Base-by-base conservation (phyloP, 2,113 vertebrate genomes). In the Abramis brama region DNA sequence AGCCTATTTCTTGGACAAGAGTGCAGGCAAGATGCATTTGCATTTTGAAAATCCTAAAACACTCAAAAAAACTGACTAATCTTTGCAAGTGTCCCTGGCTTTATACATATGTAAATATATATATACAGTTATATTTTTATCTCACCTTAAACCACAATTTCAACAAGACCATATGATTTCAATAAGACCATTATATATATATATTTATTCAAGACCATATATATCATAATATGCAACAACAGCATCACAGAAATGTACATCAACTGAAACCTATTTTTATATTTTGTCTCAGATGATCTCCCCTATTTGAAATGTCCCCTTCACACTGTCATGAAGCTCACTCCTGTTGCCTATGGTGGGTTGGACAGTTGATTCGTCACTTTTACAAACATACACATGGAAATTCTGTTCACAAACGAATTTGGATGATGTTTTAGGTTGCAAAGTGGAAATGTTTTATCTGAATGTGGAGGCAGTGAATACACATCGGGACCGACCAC, bases 1-100 rank as follows among this genome's bases (percentile, higher is more conserved):
- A 71, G 97, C 98, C 88, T 99, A 98, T 94, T 99, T 99, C 91
- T 93, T 99, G 87, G 97, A 99, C 92, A 99, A 99, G 92, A 95
- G 94, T 5, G 98, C 97, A 96, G 98, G 98, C 19, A 75, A 43
- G 47, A 73, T n/a, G 6, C 47, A 57, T 36, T 30, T 43, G 47
- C n/a, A 82, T 45, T 55, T 64, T 81, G 8, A 19, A 25, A 52
- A 57, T 57, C 6, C 55, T 57, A 57, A 57, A 57, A 21, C 47
- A 50, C 3, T 11, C 12, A 50, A 13, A 50, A 13, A 39, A 27
- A 8, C 11, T 50, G 47, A 12, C 13, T 15, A 52, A 17, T 52
- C 13, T 50, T 50, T 50, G 47, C 12, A 50, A 50, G 6, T 55
- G 52, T 57, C 21, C 17, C 17, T 57, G 55, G 19, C 19, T 57